A percentile compares a stretch with the other conserved stretches of the same genome.
These are phyloP conservation scores for Oryzias celebensis DNA, from an alignment of 2,113 vertebrate genomes.

Conservation along the genomic window DNA sequence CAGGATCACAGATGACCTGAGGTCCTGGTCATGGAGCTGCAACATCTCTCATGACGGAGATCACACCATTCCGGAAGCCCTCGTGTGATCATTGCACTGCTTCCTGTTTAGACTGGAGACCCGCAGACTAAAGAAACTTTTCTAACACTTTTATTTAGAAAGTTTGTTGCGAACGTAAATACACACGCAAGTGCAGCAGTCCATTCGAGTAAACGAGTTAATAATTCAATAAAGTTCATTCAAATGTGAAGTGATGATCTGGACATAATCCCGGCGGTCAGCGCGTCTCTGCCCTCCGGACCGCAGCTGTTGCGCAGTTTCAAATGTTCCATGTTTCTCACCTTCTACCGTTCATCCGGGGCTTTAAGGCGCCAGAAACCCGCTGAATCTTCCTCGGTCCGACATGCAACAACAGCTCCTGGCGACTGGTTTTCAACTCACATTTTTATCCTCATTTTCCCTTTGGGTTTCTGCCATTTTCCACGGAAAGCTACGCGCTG, in stretches of 20 bases:
- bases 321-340: slow-evolving; percentile 17
- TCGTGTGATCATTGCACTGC: no score
- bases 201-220: no score
- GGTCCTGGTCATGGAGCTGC: no score
- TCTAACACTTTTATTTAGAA: no score
- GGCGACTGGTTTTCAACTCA: not conserved
- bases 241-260: not conserved
- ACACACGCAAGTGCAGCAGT: no score
- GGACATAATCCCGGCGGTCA: not conserved
- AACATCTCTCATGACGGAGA: no score
- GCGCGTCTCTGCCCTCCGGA: not conserved
- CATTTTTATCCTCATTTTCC: not conserved
- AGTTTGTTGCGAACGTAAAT: no score
- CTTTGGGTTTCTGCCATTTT: slow-evolving; percentile 20
- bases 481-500: not conserved
- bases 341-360: slow-evolving; percentile 65
- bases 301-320: slow-evolving; percentile 43
- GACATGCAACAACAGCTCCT: not conserved
- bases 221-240: not conserved
- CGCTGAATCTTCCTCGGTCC: not conserved
- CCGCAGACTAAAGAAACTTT: no score
- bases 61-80: no score
- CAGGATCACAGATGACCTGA: no score
- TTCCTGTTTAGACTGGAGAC: no score
- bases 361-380: not conserved